Percentiles rank a stretch among this genome's conserved stretches.
Conservation (phyloP, 2,113 vertebrate genomes). For the Merops nubicus region DNA sequence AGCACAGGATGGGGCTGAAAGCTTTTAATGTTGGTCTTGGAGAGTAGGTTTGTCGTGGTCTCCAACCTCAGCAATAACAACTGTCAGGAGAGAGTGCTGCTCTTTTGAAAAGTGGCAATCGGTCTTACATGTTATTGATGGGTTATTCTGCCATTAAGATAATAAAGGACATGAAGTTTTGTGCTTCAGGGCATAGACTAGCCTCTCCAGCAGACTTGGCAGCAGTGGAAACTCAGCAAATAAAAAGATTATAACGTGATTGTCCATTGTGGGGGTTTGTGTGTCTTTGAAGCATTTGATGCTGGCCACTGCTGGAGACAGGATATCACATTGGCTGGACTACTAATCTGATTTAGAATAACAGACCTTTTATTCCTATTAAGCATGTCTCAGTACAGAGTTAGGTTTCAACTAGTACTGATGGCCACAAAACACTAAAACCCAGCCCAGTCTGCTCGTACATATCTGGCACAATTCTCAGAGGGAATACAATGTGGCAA, state of each 20-base stretch:
- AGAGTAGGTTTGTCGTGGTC: fast-evolving
- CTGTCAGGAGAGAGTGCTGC: fast-evolving
- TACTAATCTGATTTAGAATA: slow-evolving; percentile 60
- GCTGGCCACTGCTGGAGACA: slow-evolving; percentile 30
- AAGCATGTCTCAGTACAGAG: background rate
- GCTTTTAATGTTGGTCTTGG: background rate
- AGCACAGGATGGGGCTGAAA: background rate
- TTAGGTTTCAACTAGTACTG: slow-evolving; percentile 44
- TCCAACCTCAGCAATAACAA: background rate
- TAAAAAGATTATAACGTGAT: background rate
- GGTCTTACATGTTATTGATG: background rate
- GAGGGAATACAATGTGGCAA: background rate
- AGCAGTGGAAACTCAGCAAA: background rate
- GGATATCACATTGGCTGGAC: slow-evolving; percentile 32
- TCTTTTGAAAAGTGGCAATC: background rate
- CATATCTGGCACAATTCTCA: background rate
- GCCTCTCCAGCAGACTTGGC: background rate
- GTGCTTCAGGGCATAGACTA: slow-evolving; percentile 9
- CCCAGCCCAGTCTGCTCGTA: background rate
- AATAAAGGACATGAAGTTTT: background rate
- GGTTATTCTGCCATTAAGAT: background rate
- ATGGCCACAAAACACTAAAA: background rate
- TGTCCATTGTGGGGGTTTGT: background rate
- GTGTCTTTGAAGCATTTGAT: slow-evolving; percentile 26
- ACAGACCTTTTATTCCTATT: slow-evolving; percentile 57